A percentile compares a stretch with the other conserved stretches of the same genome.
Evolutionary conservation across 2,113 vertebrate genomes (phyloP).

Genomic region (Pseudopipra pipra): DNA sequence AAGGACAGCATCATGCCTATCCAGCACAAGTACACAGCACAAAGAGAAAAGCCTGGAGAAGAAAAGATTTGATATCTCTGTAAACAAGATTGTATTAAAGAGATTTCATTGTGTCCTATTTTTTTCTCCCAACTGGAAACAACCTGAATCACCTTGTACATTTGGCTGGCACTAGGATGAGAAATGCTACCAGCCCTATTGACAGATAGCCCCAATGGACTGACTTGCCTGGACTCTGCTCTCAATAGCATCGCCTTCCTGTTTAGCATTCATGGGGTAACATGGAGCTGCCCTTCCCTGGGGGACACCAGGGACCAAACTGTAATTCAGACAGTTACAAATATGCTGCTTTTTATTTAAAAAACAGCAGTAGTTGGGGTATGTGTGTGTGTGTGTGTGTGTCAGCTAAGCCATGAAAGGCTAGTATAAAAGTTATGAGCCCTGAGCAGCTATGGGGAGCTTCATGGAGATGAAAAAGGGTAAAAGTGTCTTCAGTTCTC

Average conservation of each 20-base stretch:
- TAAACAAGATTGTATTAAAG: neutral
- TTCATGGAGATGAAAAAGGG: neutral
- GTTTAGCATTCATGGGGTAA: rapidly evolving
- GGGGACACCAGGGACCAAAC: neutral
- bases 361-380: neutral
- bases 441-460: neutral
- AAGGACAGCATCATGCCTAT: neutral
- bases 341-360: neutral
- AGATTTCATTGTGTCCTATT: neutral
- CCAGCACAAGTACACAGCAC: neutral
- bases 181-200: neutral
- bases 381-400: too few relatives aligned
- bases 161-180: neutral
- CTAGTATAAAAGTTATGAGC: neutral
- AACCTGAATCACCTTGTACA: neutral
- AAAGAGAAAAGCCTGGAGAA: neutral
- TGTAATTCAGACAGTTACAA: neutral
- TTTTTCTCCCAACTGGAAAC: neutral
- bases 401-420: neutral
- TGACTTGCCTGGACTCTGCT: neutral
- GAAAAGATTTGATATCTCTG: neutral
- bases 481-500: neutral
- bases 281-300: rapidly evolving
- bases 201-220: neutral
- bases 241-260: neutral